These are phyloP conservation scores for Euplexia lucipara DNA, from an alignment of 2,888 invertebrate species.

Conservation along the genomic window DNA sequence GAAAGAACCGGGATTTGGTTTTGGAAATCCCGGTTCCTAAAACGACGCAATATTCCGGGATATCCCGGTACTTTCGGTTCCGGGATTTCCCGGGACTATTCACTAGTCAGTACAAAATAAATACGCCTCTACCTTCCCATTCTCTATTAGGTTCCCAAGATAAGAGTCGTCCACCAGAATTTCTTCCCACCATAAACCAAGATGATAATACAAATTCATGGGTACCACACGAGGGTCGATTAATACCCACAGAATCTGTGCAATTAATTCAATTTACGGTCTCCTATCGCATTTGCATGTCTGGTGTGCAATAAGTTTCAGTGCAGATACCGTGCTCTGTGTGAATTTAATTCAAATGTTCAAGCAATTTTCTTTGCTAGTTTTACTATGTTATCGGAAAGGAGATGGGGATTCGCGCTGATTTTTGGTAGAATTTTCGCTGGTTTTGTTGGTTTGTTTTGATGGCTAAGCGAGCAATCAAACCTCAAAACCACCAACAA, in stretches of 20 bases:
- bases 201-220: constrained; percentile 71
- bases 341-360: constrained; percentile 45
- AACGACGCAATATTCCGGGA: too few species aligned
- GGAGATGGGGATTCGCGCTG: neutral
- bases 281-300: constrained; percentile 74
- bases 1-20: too few species aligned
- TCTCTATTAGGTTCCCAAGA: constrained; percentile 17
- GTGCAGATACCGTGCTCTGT: constrained; percentile 38
- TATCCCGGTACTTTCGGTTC: too few species aligned
- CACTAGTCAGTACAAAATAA: neutral
- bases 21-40: too few species aligned
- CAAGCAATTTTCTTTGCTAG: constrained; percentile 38
- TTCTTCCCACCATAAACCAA: constrained; percentile 52
- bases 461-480: too few species aligned
- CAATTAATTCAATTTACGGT: constrained; percentile 76
- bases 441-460: too few species aligned
- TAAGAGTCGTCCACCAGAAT: constrained; percentile 16
- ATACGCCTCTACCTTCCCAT: constrained; percentile 1
- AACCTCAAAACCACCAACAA: too few species aligned
- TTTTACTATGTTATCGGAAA: neutral
- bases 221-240: constrained; percentile 67
- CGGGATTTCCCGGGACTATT: too few species aligned
- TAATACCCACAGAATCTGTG: constrained; percentile 70
- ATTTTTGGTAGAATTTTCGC: neutral
- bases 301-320: constrained; percentile 62